Conservation (phyloP, 2,797 vertebrate species). For the Parambassis ranga region DNA sequence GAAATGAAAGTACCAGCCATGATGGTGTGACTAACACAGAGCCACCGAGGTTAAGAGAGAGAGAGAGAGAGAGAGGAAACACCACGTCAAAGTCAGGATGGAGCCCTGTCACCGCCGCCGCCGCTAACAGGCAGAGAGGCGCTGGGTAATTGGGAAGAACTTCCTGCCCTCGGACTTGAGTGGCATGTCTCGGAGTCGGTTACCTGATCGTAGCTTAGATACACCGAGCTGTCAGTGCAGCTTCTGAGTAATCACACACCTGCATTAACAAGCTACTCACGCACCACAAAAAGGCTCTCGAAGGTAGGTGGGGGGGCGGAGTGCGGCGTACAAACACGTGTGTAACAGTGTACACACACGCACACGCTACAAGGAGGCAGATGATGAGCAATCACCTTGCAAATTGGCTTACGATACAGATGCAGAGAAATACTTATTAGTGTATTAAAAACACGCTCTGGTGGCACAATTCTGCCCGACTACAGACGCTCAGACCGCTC, state of each 20-base stretch:
- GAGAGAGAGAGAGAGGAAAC: constrained; percentile 2
- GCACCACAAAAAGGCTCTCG: not conserved
- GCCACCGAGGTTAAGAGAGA: not conserved
- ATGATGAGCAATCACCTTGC: constrained; percentile 45
- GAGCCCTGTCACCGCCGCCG: constrained; percentile 24
- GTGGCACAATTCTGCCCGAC: not conserved
- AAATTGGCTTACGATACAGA: constrained; percentile 27
- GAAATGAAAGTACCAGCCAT: not conserved
- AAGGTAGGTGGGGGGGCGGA: not conserved
- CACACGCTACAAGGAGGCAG: not conserved
- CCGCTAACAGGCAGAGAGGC: constrained; percentile 38
- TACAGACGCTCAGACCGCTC: constrained; percentile 5
- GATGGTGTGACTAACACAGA: not conserved
- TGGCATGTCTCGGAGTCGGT: constrained; percentile 39
- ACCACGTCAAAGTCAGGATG: constrained; percentile 19
- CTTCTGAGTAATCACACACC: constrained; percentile 35
- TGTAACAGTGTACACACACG: not conserved
- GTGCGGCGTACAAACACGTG: not conserved
- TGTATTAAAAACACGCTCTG: constrained; percentile 16
- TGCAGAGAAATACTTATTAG: constrained; percentile 37
- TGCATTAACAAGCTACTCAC: constrained; percentile 39
- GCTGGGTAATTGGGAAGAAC: constrained; percentile 59
- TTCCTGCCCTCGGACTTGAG: constrained; percentile 48
- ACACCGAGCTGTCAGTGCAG: constrained; percentile 35
- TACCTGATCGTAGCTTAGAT: constrained; percentile 38